Evolutionary conservation across 2,888 invertebrate genomes (phyloP), one percentile per base, ranked within the genome.

Genomic region (Tetrapedia diversipes): DNA sequence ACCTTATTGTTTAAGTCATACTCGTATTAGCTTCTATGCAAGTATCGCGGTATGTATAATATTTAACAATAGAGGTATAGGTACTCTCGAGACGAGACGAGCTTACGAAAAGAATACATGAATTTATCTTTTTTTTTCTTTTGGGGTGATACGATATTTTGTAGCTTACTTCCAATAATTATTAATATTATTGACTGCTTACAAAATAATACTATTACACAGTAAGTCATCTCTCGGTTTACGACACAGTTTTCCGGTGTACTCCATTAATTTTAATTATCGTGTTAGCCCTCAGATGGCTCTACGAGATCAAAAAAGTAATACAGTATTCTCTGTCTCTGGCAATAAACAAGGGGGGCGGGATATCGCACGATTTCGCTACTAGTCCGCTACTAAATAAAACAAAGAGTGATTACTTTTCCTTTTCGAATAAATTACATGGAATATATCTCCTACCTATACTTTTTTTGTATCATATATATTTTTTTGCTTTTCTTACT

Each of bases 141-240:
- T 57, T 43, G 19, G 45, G 32, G 69, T 73, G 76, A 74, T 66
- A 74, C 80, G 80, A 74, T 77, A 51, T 66, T 69, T 57, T 47
- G 27, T 70, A 70, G 61, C 75, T 83, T 81, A 77, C 63, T 57
- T 70, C 60, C 72, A 68, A 63, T 75, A 79, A 60, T 78, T 71
- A 79, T 82, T 79, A 79, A 79, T 80, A 82, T 86, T 87, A 87
- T 86, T 85, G 85, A 85, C 84, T 81, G 83, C 83, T 85, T 85
- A 84, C 80, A 87, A 85, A 86, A 85, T 83, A 84, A 84, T 84
- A 84, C 80, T 84, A 83, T 84, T 81, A 81, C 85, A 82, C 74
- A 57, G 72, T 83, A 72, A 82, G 80, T 65, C 75, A 59, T 82
- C 64, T 70, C 70, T 77, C 75, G 83, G 77, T 70, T 80, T 68